Evolutionary conservation across 2,888 invertebrate genomes (phyloP).

Genomic region (Lottia scabra): DNA sequence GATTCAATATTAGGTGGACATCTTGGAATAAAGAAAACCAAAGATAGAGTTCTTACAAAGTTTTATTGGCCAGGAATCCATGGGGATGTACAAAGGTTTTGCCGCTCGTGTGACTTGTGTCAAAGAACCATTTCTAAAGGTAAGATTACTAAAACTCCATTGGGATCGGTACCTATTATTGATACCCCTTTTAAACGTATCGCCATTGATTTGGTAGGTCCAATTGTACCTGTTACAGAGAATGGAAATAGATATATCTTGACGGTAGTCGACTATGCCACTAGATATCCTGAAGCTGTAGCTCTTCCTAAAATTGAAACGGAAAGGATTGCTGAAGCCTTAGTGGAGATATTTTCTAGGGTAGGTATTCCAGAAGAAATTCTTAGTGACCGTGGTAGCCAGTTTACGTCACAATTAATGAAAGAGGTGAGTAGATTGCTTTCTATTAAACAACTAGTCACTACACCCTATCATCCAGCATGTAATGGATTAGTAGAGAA

Average conservation of each 20-base stretch:
- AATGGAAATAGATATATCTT: too few species aligned
- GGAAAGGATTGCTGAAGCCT: slow-evolving; percentile 35
- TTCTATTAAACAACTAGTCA: slow-evolving; percentile 22
- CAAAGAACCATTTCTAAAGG: slow-evolving; percentile 1
- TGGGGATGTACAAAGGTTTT: neutral
- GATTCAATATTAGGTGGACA: slow-evolving; percentile 18
- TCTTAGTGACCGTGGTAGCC: slow-evolving; percentile 37
- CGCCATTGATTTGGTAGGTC: slow-evolving; percentile 1
- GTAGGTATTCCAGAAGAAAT: slow-evolving; percentile 35
- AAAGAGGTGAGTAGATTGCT: slow-evolving; percentile 19
- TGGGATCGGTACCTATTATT: slow-evolving; percentile 5
- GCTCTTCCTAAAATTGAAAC: slow-evolving; percentile 32
- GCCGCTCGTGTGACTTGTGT: slow-evolving; percentile 5
- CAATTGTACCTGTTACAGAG: neutral
- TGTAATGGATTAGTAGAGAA: slow-evolving; percentile 21
- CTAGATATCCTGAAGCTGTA: slow-evolving; percentile 38
- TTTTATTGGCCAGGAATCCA: slow-evolving; percentile 9
- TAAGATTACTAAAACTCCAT: neutral
- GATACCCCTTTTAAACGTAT: slow-evolving; percentile 6
- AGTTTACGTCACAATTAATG: slow-evolving; percentile 36
- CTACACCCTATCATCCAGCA: slow-evolving; percentile 24
- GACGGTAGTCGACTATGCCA: slow-evolving; percentile 41
- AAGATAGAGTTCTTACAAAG: slow-evolving; percentile 1
- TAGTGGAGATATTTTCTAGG: slow-evolving; percentile 32
- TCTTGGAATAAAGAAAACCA: slow-evolving; percentile 10